These are phyloP conservation scores for Arbacia lixula DNA, from an alignment of 53 echinoderm and acorn worm genomes.

Conservation along the genomic window DNA sequence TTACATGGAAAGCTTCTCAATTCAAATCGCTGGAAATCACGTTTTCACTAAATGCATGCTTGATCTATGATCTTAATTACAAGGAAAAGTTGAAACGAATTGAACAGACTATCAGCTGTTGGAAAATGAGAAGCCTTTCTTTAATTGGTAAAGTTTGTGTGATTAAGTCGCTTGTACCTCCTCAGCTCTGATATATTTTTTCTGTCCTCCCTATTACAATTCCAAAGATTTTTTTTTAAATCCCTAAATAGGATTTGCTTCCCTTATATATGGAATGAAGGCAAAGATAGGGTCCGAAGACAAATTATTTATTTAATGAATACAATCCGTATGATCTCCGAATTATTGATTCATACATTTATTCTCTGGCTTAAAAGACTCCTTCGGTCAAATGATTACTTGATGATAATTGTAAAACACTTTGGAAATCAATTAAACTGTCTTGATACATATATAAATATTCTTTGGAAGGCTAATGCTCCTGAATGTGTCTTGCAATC, in stretches of 20 bases:
- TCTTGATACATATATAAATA: too few relatives aligned
- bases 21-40: neutral
- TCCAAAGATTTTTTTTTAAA: neutral
- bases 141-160: conserved; percentile 9
- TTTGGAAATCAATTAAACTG: neutral
- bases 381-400: neutral
- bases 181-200: neutral
- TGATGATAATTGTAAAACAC: neutral
- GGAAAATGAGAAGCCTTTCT: conserved; percentile 2
- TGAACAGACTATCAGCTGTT: neutral
- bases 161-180: neutral
- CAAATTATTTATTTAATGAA: too few relatives aligned
- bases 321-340: too few relatives aligned
- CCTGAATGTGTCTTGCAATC: too few relatives aligned
- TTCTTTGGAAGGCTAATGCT: too few relatives aligned
- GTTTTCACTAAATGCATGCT: neutral
- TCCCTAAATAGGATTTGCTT: neutral
- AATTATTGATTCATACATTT: neutral
- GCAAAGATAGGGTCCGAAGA: too few relatives aligned
- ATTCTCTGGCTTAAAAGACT: neutral
- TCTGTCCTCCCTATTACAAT: neutral
- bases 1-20: neutral
- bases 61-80: conserved; percentile 1
- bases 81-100: neutral
- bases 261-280: neutral